Base-by-base conservation (phyloP, 1,140 invertebrate species). In the Dendroctonus valens region DNA sequence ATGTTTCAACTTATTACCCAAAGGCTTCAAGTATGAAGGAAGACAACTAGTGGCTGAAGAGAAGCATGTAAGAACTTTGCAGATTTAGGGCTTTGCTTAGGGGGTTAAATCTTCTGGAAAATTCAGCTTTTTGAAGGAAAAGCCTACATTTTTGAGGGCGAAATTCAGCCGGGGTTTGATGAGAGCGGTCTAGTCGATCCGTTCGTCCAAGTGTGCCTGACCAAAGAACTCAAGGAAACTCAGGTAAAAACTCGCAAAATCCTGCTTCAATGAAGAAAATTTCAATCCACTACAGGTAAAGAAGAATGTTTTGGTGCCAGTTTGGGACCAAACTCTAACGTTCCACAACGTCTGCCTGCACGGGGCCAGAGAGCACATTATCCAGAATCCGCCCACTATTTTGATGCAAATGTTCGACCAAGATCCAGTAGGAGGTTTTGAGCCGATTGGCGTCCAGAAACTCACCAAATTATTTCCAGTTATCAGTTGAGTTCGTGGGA, bases 71-170 rank as follows among this genome's bases (percentile, higher is more conserved):
- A 39, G 48, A 49, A 58, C 5, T 46, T 52, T 52, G n/a, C 2
- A 46, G 50, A 5, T 52, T 52, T 52, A 26, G 26, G 26, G 26
- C 26, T 26, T 46, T 0, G 53, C 41, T 9, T 14, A 55, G 38
- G 39, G 26, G 6, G 6, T 40, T 52, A 15, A 15, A 52, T 6
- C 12, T 6, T 52, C 50, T 6, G 5, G 7, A 11, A 55, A 39
- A 9, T 9, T 41, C 62, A 78, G 79, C 76, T 70, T 41, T 86
- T 83, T 63, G 81, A 84, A 67, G 79, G 83, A 41, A 79, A 82
- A 65, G 81, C 83, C 5, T 83, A 86, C 65, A 80, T 87, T 65
- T 85, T 86, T 76, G 84, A 87, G 79, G 85, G 85, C 39, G 83
- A 82, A 64, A 80, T 87, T 53, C 79, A 81, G 49, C 81, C 82